Evolutionary conservation across 2,113 vertebrate genomes (phyloP), one percentile per base, ranked within the genome.

Genomic region (Ptilorrhoa leucosticta): DNA sequence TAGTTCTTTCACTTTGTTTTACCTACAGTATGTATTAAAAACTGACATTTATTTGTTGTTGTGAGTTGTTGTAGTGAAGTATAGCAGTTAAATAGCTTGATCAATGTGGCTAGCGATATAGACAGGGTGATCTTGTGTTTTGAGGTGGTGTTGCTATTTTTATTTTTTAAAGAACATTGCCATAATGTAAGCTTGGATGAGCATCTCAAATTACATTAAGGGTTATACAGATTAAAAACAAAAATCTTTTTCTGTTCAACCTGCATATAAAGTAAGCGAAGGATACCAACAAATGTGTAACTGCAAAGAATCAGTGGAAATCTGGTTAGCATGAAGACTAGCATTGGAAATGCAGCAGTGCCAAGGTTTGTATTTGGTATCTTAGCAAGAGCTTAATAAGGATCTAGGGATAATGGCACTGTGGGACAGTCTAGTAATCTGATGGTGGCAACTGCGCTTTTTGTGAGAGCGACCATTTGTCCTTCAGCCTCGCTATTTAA

Each of bases 1-100:
- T 77, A 86, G 28, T 48, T 87, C 13, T 84, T 88, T 53, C 35
- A 39, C 42, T 88, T 83, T 51, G 9, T 75, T 90, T 85, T 90
- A 37, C 58, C 15, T 42, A 42, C 17, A 37, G 30, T 47, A 20
- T 61, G 4, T 58, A 28, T 69, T 90, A 56, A 79, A 68, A 88
- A 27, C 12, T 7, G 18, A 1, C 83, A 24, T 79, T 88, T 83
- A 69, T 70, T 88, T 47, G 33, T 80, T 66, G 3, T 35, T 76
- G 8, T 65, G 27, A 66, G 19, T 78, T 89, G 23, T 33, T 72
- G 18, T 60, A 48, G 53, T 75, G 3, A 45, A 78, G 22, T 53
- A 4, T 45, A 83, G n/a, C 26, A 61, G 42, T 78, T 73, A 65
- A 85, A 60, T 63, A 44, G 6, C 30, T 63, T 57, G 21, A 66